These are phyloP conservation scores for Coelopa pilipes DNA, from an alignment of 2,888 invertebrate genomes.

Conservation along the genomic window DNA sequence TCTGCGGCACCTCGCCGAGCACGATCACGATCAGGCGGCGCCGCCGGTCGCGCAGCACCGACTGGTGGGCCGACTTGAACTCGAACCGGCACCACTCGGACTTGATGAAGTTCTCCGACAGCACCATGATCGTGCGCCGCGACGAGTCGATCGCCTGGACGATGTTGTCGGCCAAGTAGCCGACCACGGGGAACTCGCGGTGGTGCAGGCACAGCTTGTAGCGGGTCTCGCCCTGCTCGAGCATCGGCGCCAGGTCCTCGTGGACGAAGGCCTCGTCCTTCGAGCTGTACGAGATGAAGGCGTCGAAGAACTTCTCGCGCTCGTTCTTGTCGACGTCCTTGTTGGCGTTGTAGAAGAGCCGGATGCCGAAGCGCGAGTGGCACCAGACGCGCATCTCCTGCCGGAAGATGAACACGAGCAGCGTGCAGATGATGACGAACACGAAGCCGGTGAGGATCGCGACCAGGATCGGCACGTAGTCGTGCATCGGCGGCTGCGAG, in stretches of 20 bases:
- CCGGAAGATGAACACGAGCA: constrained; percentile 83
- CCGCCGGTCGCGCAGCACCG: constrained; percentile 86
- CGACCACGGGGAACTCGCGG: constrained; percentile 88
- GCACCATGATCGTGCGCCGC: constrained; percentile 87
- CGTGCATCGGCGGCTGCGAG: constrained; percentile 72
- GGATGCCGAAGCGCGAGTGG: constrained; percentile 85
- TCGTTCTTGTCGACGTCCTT: constrained; percentile 84
- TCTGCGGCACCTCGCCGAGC: constrained; percentile 87
- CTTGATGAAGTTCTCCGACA: constrained; percentile 93
- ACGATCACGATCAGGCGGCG: constrained; percentile 90
- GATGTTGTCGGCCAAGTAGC: constrained; percentile 92
- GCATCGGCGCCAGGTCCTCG: constrained; percentile 86
- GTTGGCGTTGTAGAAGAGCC: constrained; percentile 76
- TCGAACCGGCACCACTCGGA: constrained; percentile 96
- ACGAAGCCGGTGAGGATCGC: constrained; percentile 82
- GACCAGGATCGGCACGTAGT: constrained; percentile 82
- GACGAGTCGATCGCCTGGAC: constrained; percentile 92
- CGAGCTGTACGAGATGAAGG: constrained; percentile 93
- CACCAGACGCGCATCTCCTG: constrained; percentile 88
- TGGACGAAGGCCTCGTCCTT: constrained; percentile 92
- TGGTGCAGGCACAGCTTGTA: constrained; percentile 93
- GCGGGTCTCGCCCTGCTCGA: constrained; percentile 82
- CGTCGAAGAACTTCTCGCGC: constrained; percentile 90
- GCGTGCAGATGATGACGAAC: constrained; percentile 78
- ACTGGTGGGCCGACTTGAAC: constrained; percentile 92